Conservation (phyloP, 2,888 invertebrate genomes). For the Capitulum mitella region DNA sequence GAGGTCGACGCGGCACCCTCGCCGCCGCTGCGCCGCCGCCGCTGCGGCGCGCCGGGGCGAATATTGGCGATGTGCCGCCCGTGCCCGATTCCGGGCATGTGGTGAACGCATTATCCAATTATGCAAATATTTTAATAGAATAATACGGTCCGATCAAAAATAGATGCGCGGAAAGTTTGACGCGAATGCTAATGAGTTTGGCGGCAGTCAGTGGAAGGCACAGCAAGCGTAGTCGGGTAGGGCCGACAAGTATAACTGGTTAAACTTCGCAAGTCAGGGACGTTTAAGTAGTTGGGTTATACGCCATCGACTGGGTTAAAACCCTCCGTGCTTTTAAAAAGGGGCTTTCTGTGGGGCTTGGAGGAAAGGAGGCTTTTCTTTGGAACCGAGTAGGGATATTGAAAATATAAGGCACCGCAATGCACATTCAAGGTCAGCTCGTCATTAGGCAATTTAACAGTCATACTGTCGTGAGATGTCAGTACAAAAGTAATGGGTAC, state of each 20-base stretch:
- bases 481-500: too few relatives aligned
- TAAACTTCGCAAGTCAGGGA: background rate
- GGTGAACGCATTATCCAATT: constrained; percentile 20
- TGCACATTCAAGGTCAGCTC: too few relatives aligned
- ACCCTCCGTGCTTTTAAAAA: too few relatives aligned
- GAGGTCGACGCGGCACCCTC: background rate
- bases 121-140: constrained; percentile 25
- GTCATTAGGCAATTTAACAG: too few relatives aligned
- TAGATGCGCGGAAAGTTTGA: constrained; percentile 18
- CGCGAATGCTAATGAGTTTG: constrained; percentile 6
- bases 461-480: too few relatives aligned
- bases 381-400: too few relatives aligned
- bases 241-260: background rate
- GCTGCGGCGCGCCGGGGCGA: background rate
- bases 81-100: background rate
- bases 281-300: too few relatives aligned
- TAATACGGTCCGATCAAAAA: constrained; percentile 18
- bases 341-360: too few relatives aligned
- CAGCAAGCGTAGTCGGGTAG: background rate
- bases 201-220: background rate
- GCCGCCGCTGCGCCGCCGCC: background rate
- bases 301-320: too few relatives aligned
- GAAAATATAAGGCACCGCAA: too few relatives aligned
- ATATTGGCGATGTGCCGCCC: background rate
- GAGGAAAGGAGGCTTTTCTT: too few relatives aligned